These are phyloP conservation scores for Halocynthia roretzi DNA, from an alignment of 23 tunicate species.

Conservation along the genomic window DNA sequence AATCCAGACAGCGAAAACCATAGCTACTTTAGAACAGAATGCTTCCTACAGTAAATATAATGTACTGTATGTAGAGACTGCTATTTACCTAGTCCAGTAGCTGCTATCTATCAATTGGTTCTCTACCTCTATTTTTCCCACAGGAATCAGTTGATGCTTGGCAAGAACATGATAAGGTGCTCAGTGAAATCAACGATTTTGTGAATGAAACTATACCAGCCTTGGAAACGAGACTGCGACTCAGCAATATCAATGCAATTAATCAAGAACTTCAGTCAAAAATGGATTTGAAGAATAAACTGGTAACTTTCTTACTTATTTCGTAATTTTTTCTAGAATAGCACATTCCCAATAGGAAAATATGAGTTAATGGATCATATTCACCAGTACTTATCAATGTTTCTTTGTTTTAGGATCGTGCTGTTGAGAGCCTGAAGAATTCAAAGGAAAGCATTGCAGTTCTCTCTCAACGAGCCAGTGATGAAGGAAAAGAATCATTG, in stretches of 20 bases:
- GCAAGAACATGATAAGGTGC: constrained; percentile 32
- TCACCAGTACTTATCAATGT: neutral
- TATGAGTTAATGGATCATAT: neutral
- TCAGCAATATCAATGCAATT: constrained; percentile 65
- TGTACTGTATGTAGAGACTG: no score
- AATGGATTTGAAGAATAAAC: neutral
- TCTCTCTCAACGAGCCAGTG: constrained; percentile 16
- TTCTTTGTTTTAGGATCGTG: constrained; percentile 20
- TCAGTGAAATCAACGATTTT: constrained; percentile 20
- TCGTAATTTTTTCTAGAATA: neutral
- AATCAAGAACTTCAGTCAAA: constrained; percentile 58
- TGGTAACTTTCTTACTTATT: neutral
- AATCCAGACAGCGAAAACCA: no score
- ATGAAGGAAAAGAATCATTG: constrained; percentile 23
- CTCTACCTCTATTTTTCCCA: neutral
- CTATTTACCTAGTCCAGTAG: no score
- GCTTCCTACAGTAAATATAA: no score
- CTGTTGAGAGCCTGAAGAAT: constrained; percentile 16
- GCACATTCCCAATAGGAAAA: neutral
- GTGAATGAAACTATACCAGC: constrained; percentile 26
- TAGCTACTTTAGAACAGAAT: no score
- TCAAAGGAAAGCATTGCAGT: constrained; percentile 9
- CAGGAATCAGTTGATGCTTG: constrained; percentile 47
- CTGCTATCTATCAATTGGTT: neutral
- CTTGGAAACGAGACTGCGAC: constrained; percentile 42